These are phyloP conservation scores for Gymnarchus niloticus DNA, from an alignment of 2,113 vertebrate genomes.

Conservation along the genomic window DNA sequence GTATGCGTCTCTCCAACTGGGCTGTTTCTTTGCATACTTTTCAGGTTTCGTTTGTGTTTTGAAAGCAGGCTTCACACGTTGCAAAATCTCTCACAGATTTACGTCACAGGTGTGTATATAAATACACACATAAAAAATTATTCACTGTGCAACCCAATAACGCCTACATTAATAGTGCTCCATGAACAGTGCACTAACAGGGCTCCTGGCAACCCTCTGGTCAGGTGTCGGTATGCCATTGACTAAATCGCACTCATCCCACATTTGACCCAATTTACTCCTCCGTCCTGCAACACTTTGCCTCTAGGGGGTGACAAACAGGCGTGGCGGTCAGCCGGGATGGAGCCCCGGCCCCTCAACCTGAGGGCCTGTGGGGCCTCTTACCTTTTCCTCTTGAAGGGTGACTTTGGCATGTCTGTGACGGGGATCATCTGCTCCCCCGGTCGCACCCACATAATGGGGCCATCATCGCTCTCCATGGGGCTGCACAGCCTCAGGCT, in stretches of 20 bases:
- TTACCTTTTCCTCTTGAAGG: conserved; percentile 95
- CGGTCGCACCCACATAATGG: conserved; percentile 97
- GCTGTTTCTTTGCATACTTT: neutral
- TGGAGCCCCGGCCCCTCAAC: neutral
- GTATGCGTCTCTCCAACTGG: neutral
- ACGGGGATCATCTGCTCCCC: conserved; percentile 99
- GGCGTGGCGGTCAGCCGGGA: neutral
- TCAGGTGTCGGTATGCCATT: neutral
- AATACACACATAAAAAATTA: too few species aligned
- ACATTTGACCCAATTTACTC: neutral
- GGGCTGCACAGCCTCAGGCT: conserved; percentile 82
- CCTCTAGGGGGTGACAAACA: neutral
- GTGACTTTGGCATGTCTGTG: conserved; percentile 98
- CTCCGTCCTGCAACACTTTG: neutral
- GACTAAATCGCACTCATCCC: neutral
- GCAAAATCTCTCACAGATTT: neutral
- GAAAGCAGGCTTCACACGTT: neutral
- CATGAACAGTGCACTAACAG: neutral
- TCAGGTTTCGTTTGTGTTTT: neutral
- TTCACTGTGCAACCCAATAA: neutral
- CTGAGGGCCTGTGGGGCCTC: neutral
- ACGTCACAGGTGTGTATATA: neutral
- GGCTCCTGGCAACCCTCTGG: neutral
- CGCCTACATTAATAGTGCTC: neutral
- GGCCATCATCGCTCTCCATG: conserved; percentile 91